These are phyloP conservation scores for Macaria liturata DNA, from an alignment of 2,888 invertebrate genomes.

Conservation along the genomic window DNA sequence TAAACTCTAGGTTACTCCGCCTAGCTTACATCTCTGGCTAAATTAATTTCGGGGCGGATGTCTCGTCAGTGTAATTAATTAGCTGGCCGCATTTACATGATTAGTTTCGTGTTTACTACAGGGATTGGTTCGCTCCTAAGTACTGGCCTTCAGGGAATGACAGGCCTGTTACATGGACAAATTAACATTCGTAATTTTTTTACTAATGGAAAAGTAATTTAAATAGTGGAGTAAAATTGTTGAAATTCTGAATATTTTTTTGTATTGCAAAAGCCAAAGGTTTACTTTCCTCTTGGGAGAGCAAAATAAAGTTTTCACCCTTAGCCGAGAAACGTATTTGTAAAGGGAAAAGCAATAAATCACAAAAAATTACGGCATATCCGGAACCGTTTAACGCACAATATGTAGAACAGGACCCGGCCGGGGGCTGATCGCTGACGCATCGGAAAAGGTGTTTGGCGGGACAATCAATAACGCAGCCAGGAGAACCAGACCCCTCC, in stretches of 20 bases:
- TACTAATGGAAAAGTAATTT: slow-evolving; percentile 10
- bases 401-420: slow-evolving; percentile 66
- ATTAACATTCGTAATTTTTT: slow-evolving; percentile 14
- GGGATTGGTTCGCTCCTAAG: slow-evolving; percentile 28
- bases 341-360: slow-evolving; percentile 49
- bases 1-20: too few relatives aligned
- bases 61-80: slow-evolving; percentile 35
- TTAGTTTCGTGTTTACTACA: slow-evolving; percentile 30
- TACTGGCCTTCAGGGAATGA: slow-evolving; percentile 17
- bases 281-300: slow-evolving; percentile 1
- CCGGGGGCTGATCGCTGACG: slow-evolving; percentile 67
- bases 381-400: slow-evolving; percentile 65
- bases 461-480: slow-evolving; percentile 72
- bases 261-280: too few relatives aligned
- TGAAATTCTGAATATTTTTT: too few relatives aligned
- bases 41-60: slow-evolving; percentile 26
- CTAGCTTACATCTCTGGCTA: slow-evolving; percentile 10
- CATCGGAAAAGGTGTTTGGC: slow-evolving; percentile 71
- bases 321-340: slow-evolving; percentile 21
- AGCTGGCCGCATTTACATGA: slow-evolving; percentile 34
- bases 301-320: slow-evolving; percentile 16
- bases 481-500: slow-evolving; percentile 56
- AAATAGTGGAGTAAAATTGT: neutral
- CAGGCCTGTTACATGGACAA: slow-evolving; percentile 21
- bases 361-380: slow-evolving; percentile 53